Evolutionary conservation across 2,797 vertebrate genomes (phyloP).

Genomic region (Pseudochirops corinnae): DNA sequence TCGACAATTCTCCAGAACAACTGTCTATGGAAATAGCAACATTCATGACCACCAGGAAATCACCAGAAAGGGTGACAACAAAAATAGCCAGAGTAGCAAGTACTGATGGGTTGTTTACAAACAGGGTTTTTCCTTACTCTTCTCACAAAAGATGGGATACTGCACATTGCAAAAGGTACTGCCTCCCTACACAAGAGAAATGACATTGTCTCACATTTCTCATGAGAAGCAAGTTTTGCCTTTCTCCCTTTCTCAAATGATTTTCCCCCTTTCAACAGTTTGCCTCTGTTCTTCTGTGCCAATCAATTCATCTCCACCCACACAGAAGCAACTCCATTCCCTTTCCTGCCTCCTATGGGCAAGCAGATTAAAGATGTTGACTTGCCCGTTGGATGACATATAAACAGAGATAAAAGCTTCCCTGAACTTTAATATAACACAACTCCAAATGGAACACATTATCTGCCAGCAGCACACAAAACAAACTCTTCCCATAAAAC

Average conservation of each 20-base stretch:
- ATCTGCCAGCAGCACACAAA: neutral
- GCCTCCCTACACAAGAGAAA: constrained; percentile 11
- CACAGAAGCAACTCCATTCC: constrained; percentile 38
- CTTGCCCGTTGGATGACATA: constrained; percentile 73
- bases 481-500: neutral
- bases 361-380: constrained; percentile 68
- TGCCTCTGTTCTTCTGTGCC: constrained; percentile 60
- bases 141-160: constrained; percentile 33
- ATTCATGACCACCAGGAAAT: neutral
- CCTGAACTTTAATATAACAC: neutral
- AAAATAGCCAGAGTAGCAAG: neutral
- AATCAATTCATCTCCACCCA: constrained; percentile 70
- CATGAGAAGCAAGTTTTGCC: constrained; percentile 18
- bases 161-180: rapidly evolving
- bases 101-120: neutral
- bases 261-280: constrained; percentile 14
- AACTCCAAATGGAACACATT: neutral
- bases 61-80: neutral
- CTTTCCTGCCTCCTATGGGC: constrained; percentile 52
- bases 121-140: constrained; percentile 1
- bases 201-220: constrained; percentile 3
- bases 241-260: neutral
- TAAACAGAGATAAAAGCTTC: constrained; percentile 69
- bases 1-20: neutral
- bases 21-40: neutral